A percentile compares a stretch with the other conserved stretches of the same genome.
These are phyloP conservation scores for Brachylomia viminalis DNA, from an alignment of 2,888 invertebrate genomes.

Conservation along the genomic window DNA sequence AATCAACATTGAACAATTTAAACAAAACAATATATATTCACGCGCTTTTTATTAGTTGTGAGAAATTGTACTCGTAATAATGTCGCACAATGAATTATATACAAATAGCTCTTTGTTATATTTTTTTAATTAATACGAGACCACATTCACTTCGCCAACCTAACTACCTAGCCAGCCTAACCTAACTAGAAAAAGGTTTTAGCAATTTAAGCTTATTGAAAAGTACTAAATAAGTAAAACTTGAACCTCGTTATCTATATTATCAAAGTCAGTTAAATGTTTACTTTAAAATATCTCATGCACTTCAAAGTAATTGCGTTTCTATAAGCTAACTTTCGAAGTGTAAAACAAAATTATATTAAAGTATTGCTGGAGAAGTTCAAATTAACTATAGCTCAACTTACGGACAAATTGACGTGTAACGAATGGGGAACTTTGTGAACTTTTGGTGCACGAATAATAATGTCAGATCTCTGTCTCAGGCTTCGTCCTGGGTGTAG, in stretches of 20 bases:
- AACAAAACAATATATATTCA: neutral
- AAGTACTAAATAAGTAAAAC: neutral
- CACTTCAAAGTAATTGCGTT: conserved; percentile 28
- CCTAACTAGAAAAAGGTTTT: neutral
- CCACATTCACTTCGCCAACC: neutral
- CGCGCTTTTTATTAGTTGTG: neutral
- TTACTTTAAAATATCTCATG: conserved; percentile 5
- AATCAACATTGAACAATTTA: neutral
- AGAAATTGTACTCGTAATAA: neutral
- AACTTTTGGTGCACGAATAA: conserved; percentile 68
- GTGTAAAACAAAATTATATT: conserved; percentile 29
- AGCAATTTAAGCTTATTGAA: neutral
- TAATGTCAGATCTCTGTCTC: conserved; percentile 48
- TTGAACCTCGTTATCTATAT: neutral
- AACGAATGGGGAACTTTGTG: conserved; percentile 64
- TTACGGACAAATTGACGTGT: conserved; percentile 51
- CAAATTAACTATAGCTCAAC: conserved; percentile 35
- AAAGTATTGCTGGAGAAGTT: conserved; percentile 32
- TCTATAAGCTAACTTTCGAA: conserved; percentile 8
- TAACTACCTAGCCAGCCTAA: neutral
- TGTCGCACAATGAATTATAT: neutral
- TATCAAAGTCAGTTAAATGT: neutral
- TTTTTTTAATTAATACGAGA: neutral
- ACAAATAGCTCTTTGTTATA: neutral
- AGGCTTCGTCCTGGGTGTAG: neutral